These are phyloP conservation scores for Gastrophryne carolinensis DNA, from an alignment of 2,797 vertebrate genomes.

Conservation along the genomic window DNA sequence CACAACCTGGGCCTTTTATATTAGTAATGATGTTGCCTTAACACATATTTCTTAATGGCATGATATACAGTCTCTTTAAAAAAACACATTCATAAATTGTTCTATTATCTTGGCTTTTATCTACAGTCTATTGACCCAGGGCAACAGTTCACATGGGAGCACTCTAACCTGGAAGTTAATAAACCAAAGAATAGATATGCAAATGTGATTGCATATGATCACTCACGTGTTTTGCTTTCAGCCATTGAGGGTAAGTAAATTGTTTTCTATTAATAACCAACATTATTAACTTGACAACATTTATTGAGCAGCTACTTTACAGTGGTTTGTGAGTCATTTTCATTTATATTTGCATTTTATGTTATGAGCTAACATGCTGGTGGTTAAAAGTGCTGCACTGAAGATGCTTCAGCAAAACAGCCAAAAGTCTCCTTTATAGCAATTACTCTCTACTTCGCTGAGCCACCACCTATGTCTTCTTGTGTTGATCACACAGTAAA, in stretches of 20 bases:
- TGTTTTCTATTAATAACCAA: background rate
- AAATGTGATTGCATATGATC: slow-evolving; percentile 98
- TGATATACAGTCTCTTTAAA: background rate
- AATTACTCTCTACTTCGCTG: too few relatives aligned
- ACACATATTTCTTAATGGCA: too few relatives aligned
- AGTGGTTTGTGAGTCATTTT: background rate
- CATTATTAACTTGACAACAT: background rate
- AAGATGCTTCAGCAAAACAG: background rate
- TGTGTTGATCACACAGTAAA: too few relatives aligned
- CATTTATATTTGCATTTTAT: background rate
- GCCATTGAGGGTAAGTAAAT: slow-evolving; percentile 89
- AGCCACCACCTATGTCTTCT: too few relatives aligned
- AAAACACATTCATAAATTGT: background rate
- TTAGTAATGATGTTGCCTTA: too few relatives aligned
- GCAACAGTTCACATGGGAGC: slow-evolving; percentile 98
- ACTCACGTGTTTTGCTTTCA: slow-evolving; percentile 92
- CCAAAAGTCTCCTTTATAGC: too few relatives aligned
- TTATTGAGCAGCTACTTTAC: slow-evolving; percentile 7
- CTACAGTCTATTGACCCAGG: slow-evolving; percentile 95
- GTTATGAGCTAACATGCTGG: background rate
- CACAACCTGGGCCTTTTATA: too few relatives aligned
- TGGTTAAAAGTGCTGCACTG: background rate
- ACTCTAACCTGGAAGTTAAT: slow-evolving; percentile 98
- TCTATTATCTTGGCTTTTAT: slow-evolving; percentile 54
- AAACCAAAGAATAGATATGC: slow-evolving; percentile 99